These are phyloP conservation scores for Mythimna albipuncta DNA, from an alignment of 2,888 invertebrate species.

Conservation along the genomic window DNA sequence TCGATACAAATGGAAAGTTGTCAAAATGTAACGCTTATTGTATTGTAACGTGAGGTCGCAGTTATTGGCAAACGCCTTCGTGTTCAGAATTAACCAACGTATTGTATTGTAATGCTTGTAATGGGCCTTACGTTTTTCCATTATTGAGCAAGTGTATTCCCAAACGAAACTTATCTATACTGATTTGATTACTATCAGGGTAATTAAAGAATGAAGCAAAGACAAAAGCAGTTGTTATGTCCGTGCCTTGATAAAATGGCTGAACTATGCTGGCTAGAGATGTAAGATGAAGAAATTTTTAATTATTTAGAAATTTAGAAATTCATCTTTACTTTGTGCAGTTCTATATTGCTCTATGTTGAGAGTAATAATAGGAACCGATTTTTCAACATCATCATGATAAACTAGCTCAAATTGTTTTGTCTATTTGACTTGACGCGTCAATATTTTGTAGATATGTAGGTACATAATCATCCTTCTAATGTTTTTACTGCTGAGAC, in stretches of 20 bases:
- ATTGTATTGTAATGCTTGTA: constrained; percentile 56
- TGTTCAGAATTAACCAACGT: constrained; percentile 55
- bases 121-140: constrained; percentile 41
- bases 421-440: too few relatives aligned
- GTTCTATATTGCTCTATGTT: neutral
- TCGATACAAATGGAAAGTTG: constrained; percentile 45
- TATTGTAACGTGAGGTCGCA: constrained; percentile 36
- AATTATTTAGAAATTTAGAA: too few relatives aligned
- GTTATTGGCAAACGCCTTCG: constrained; percentile 47
- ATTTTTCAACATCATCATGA: too few relatives aligned
- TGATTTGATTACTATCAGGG: constrained; percentile 1
- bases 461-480: too few relatives aligned
- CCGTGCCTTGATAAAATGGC: neutral
- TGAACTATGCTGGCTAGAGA: neutral
- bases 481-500: too few relatives aligned
- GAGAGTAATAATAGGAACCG: too few relatives aligned
- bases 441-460: too few relatives aligned
- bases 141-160: constrained; percentile 39
- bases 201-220: constrained; percentile 18
- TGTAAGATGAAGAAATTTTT: too few relatives aligned
- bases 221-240: neutral
- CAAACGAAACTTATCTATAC: constrained; percentile 14
- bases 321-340: neutral
- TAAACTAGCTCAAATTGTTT: too few relatives aligned
- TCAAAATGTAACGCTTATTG: constrained; percentile 37